Percentiles rank a stretch among this genome's conserved stretches.
These are phyloP conservation scores for Falco berigora DNA, from an alignment of 2,797 vertebrate species.

Conservation along the genomic window DNA sequence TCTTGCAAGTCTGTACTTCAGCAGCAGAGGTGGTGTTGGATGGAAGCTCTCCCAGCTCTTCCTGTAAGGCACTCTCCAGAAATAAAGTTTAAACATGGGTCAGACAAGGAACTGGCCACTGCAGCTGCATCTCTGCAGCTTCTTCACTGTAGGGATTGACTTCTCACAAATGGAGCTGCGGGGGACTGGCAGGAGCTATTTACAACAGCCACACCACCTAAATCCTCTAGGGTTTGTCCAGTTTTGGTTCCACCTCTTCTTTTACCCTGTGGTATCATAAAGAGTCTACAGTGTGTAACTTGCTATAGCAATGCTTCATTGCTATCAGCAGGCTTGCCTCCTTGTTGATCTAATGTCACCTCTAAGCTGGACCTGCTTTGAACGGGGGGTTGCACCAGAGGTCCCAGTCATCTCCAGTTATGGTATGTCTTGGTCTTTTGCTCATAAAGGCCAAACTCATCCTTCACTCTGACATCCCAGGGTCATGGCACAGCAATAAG, in stretches of 20 bases:
- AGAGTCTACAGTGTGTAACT: not conserved
- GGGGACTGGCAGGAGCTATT: not conserved
- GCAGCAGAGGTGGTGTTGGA: not conserved
- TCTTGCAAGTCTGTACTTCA: not conserved
- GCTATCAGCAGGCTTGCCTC: not conserved
- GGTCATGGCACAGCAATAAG: not conserved
- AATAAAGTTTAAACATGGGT: not conserved
- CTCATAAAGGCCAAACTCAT: not conserved
- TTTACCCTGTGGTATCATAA: not conserved
- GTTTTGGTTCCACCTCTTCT: not conserved
- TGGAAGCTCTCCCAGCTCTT: not conserved
- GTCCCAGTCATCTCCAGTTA: not conserved
- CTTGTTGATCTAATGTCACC: rapidly evolving
- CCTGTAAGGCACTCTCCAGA: rapidly evolving
- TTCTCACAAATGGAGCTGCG: not conserved
- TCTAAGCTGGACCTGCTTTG: not conserved
- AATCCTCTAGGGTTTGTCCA: not conserved
- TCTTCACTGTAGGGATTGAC: not conserved
- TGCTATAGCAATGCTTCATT: not conserved
- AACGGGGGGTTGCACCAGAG: not conserved
- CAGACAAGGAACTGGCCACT: not conserved
- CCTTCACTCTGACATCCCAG: not conserved
- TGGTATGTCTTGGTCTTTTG: not conserved
- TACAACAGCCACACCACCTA: not conserved
- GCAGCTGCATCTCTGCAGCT: not conserved